Percentiles rank a stretch among this genome's conserved stretches.
phyloP scores from a whole-genome alignment of 2,797 vertebrate species.

The Sternotherus odoratus region DNA sequence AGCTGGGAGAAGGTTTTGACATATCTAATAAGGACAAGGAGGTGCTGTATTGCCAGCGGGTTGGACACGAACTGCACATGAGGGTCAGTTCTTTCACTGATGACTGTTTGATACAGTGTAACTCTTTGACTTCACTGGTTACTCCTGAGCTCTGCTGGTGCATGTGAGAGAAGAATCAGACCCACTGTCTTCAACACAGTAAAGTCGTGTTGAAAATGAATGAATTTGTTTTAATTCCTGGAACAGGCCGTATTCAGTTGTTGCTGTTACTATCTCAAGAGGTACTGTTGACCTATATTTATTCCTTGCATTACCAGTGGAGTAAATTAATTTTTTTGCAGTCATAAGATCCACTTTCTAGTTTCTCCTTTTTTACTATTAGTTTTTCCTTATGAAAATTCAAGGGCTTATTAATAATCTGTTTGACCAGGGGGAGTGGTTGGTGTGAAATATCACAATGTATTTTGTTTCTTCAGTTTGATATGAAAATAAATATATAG shows the following conservation, averaged over 20 bases:
- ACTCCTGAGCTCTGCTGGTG: background rate
- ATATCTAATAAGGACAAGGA: background rate
- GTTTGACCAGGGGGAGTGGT: background rate
- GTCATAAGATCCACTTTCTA: background rate
- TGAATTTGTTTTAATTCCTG: slow-evolving; percentile 32
- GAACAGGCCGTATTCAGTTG: background rate
- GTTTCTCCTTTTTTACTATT: background rate
- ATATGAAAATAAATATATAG: background rate
- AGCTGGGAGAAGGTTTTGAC: background rate
- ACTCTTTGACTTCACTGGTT: background rate
- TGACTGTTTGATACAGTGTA: background rate
- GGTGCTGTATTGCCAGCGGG: background rate
- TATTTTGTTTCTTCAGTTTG: background rate
- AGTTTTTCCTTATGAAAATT: slow-evolving; percentile 33
- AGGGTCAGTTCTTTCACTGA: background rate
- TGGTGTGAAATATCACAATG: background rate
- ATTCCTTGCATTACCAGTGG: background rate
- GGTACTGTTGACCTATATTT: slow-evolving; percentile 30
- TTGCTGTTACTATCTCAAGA: slow-evolving; percentile 16
- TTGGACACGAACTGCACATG: background rate
- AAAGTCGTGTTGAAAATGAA: background rate
- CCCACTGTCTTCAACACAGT: background rate
- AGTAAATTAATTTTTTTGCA: slow-evolving; percentile 34
- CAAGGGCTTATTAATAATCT: background rate
- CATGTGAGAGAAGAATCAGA: background rate